A percentile compares a stretch with the other conserved stretches of the same genome.
phyloP scores from a whole-genome alignment of 1,140 invertebrate species.

The Trachelipus rathkii region DNA sequence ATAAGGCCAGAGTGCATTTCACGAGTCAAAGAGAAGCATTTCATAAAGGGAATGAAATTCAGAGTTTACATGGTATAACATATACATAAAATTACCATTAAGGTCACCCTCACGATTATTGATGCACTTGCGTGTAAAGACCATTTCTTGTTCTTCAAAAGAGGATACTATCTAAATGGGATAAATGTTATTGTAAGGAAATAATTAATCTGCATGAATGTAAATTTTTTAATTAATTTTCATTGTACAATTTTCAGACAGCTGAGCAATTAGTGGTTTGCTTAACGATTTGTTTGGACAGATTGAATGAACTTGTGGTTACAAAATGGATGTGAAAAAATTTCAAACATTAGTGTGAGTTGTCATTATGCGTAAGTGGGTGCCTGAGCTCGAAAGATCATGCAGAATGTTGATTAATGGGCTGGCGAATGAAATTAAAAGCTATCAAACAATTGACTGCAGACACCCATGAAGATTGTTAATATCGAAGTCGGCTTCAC shows the following conservation, averaged over 20 bases:
- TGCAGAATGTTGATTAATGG: constrained; percentile 85
- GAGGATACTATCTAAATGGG: too few relatives aligned
- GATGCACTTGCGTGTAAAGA: too few relatives aligned
- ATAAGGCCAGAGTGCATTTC: too few relatives aligned
- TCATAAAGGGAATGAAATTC: too few relatives aligned
- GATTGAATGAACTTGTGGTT: constrained; percentile 80
- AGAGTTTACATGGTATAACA: too few relatives aligned
- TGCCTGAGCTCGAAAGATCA: constrained; percentile 85
- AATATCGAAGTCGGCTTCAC: constrained; percentile 90
- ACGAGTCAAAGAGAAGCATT: too few relatives aligned
- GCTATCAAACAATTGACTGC: constrained; percentile 81
- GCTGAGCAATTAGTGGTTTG: constrained; percentile 82
- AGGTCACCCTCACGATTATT: too few relatives aligned
- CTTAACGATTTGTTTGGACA: constrained; percentile 93
- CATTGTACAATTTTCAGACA: constrained; percentile 51
- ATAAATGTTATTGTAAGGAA: too few relatives aligned
- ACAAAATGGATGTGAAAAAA: constrained; percentile 59
- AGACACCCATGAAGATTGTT: constrained; percentile 71
- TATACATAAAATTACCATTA: too few relatives aligned
- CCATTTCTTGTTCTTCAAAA: too few relatives aligned
- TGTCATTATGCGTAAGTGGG: constrained; percentile 78
- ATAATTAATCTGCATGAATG: too few relatives aligned
- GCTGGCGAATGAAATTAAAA: constrained; percentile 70
- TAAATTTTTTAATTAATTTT: too few relatives aligned
- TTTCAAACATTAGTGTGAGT: constrained; percentile 59